Percentiles rank a stretch among this genome's conserved stretches.
Conservation (phyloP, 2,113 vertebrate genomes). For the Pelmatolapia mariae region DNA sequence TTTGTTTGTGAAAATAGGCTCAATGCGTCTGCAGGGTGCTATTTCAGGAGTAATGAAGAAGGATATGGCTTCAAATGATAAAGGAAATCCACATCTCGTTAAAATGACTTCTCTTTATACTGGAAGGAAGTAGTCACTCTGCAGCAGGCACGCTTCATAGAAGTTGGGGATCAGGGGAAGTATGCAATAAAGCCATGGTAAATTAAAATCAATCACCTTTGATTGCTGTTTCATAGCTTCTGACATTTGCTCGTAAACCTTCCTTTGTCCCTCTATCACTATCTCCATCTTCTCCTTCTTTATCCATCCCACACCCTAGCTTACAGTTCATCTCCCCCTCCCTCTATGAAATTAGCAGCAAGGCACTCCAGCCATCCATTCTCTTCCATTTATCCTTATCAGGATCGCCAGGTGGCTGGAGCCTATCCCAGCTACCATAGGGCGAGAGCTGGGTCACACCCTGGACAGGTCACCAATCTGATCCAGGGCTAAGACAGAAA, state of each 20-base stretch:
- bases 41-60: slow-evolving; percentile 17
- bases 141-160: background rate
- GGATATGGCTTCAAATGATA: slow-evolving; percentile 6
- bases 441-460: background rate
- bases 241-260: background rate
- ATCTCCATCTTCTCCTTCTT: background rate
- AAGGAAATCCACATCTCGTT: background rate
- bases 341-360: slow-evolving; percentile 1
- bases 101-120: background rate
- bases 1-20: slow-evolving; percentile 29
- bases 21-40: background rate
- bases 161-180: background rate
- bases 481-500: background rate
- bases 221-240: background rate
- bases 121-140: background rate
- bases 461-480: background rate
- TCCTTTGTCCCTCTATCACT: background rate
- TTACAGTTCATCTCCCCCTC: background rate
- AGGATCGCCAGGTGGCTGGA: background rate
- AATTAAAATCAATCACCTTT: slow-evolving; percentile 32
- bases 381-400: background rate
- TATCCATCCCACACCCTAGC: background rate
- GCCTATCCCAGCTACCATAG: background rate
- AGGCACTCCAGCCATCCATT: background rate
- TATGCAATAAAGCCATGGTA: background rate